phyloP scores from a whole-genome alignment of 2,888 invertebrate genomes.

The Yponomeuta evonymella region DNA sequence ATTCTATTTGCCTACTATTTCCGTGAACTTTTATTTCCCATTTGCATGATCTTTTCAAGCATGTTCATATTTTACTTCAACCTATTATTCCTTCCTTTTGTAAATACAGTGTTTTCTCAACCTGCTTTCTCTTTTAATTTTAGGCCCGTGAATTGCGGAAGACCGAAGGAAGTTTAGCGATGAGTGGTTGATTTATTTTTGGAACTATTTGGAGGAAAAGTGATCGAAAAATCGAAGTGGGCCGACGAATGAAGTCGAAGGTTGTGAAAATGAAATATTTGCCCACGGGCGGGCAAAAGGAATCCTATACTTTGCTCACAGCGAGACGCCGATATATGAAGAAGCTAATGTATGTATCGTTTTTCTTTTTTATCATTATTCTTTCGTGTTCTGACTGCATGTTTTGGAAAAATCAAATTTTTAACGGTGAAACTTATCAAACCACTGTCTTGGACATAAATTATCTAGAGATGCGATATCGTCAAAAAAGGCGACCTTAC shows the following conservation, averaged over 20 bases:
- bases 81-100: conserved; percentile 30
- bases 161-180: neutral
- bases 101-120: conserved; percentile 52
- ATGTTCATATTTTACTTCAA: neutral
- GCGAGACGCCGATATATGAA: conserved; percentile 80
- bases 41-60: neutral
- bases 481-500: too few relatives aligned
- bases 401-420: neutral
- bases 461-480: too few relatives aligned
- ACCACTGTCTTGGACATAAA: too few relatives aligned
- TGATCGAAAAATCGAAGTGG: conserved; percentile 16
- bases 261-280: conserved; percentile 78
- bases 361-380: conserved; percentile 20
- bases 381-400: conserved; percentile 18
- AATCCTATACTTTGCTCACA: conserved; percentile 77
- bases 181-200: conserved; percentile 24
- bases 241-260: conserved; percentile 70
- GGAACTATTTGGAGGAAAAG: conserved; percentile 14
- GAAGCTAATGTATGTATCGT: conserved; percentile 78
- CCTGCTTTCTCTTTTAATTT: conserved; percentile 54
- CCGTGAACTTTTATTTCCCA: neutral
- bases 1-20: neutral
- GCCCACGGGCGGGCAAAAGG: conserved; percentile 75
- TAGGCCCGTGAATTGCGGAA: conserved; percentile 20
- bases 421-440: too few relatives aligned